These are phyloP conservation scores for Hypotaenidia okinawae DNA, from an alignment of 2,797 vertebrate genomes.

Conservation along the genomic window DNA sequence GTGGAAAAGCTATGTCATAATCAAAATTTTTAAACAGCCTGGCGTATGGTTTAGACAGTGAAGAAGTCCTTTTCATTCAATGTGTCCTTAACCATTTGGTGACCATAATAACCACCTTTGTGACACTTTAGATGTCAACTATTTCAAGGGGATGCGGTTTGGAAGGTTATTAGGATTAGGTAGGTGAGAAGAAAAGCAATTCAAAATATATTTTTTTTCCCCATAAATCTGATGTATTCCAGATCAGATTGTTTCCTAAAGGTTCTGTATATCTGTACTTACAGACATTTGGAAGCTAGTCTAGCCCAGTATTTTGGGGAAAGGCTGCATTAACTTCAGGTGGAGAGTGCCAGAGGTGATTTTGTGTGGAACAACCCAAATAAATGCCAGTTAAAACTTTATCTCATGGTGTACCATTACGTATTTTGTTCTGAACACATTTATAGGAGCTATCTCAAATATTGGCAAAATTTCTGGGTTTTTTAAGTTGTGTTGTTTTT, in stretches of 20 bases:
- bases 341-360: background rate
- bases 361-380: background rate
- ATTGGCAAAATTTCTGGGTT: background rate
- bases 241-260: too few species aligned
- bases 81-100: background rate
- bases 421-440: slow-evolving; percentile 23
- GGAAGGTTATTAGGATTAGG: background rate
- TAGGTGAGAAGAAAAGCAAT: background rate
- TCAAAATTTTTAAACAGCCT: background rate
- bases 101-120: too few species aligned
- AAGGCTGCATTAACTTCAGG: background rate
- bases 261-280: background rate
- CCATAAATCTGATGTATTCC: too few species aligned
- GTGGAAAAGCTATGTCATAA: background rate
- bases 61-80: background rate
- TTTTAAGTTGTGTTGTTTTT: slow-evolving; percentile 33
- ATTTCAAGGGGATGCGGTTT: background rate
- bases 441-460: slow-evolving; percentile 23
- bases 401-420: background rate
- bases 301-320: background rate
- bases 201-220: background rate
- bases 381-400: slow-evolving; percentile 1
- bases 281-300: background rate
- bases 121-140: background rate
- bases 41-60: background rate